Evolutionary conservation across 2,113 vertebrate genomes (phyloP), one percentile per base, ranked within the genome.

Genomic region (Myrmecophaga tridactyla): DNA sequence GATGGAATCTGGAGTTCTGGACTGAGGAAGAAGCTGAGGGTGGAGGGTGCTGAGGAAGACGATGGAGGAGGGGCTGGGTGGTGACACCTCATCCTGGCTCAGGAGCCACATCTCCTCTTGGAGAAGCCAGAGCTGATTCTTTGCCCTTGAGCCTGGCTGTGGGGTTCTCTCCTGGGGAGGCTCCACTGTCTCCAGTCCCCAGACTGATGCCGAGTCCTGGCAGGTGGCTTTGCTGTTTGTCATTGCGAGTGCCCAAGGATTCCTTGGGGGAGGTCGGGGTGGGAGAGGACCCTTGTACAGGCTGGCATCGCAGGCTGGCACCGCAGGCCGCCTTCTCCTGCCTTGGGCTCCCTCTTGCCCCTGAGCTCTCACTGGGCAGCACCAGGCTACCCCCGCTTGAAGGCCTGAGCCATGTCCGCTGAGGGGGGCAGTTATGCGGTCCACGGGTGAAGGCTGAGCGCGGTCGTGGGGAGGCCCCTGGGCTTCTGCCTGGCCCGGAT

Each of bases 351-450:
- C 76, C 29, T 17, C 69, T 10, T 21, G 48, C 6, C 8, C 43
- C 10, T 11, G 7, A 8, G 1, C 48, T 36, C 41, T 6, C 41
- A 36, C 31, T 20, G 3, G 0, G 11, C 13, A 1, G 1, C 4
- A 0, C 0, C 1, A 8, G 27, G 36, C 2, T 0, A 10, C 67
- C 86, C 10, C 29, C 34, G 0, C n/a, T 25, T 4, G 67, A 76
- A 63, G 58, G 31, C 43, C 76, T 65, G 83, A 69, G 31, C 48
- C 21, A 85, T 43, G 51, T 21, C 48, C 21, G 34, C 31, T 1
- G 43, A 20, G 62, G 41, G 7, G 29, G 29, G 18, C 41, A 7
- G 0, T 11, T 34, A 3, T 12, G 80, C 0, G 0, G 0, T 36
- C 29, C 46, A n/a, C 27, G 36, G 39, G 51, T 41, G 78, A 70